A percentile compares a stretch with the other conserved stretches of the same genome.
These are phyloP conservation scores for Pao palembangensis DNA, from an alignment of 2,113 vertebrate genomes.

Conservation along the genomic window DNA sequence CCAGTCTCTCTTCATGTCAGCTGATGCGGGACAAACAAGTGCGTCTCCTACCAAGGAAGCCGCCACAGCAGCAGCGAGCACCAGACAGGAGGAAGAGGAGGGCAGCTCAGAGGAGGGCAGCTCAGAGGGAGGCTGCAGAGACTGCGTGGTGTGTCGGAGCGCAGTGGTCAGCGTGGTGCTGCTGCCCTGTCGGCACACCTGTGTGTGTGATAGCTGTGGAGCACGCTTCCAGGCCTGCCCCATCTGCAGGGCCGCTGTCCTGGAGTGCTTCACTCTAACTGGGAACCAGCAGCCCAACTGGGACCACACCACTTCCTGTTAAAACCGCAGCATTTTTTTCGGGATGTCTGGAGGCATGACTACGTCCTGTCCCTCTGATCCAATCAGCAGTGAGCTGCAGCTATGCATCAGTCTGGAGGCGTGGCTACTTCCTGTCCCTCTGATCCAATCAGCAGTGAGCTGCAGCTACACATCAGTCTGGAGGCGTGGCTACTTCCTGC, in stretches of 20 bases:
- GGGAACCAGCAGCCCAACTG: neutral
- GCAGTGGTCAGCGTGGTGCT: conserved; percentile 87
- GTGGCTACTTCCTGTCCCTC: no score
- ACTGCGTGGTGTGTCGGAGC: conserved; percentile 95
- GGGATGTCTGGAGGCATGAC: no score
- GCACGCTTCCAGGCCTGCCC: conserved; percentile 88
- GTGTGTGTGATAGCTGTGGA: conserved; percentile 85
- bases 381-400: no score
- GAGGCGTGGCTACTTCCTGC: no score
- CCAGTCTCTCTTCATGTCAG: conserved; percentile 96
- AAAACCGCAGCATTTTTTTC: no score
- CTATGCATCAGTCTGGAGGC: no score
- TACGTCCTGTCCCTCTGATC: no score
- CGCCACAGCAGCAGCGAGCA: conserved; percentile 10
- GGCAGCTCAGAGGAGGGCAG: conserved; percentile 63
- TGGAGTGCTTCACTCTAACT: conserved; percentile 84
- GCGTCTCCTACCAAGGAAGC: neutral
- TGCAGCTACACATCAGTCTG: no score
- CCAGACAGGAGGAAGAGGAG: conserved; percentile 40
- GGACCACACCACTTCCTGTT: no score
- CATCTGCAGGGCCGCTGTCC: conserved; percentile 88
- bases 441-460: no score
- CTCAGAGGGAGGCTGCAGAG: conserved; percentile 73
- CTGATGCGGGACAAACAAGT: conserved; percentile 58
- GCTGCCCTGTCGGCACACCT: conserved; percentile 90